Evolutionary conservation across 1,140 invertebrate genomes (phyloP).

Genomic region (Scaptomyza graminum): DNA sequence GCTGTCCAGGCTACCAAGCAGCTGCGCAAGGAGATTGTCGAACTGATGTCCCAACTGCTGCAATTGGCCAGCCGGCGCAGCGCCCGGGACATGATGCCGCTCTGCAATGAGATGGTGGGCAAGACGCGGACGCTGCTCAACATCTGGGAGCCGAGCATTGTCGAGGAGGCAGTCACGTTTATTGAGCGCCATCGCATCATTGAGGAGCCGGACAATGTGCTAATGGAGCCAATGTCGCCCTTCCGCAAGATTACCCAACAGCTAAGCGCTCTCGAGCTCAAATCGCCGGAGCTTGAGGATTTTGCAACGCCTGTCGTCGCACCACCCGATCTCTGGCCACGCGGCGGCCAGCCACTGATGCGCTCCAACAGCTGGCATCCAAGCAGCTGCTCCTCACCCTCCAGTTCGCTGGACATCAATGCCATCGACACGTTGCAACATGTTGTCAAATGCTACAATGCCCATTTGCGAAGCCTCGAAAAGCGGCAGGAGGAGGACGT

Average conservation of each 20-base stretch:
- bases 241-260: slow-evolving; percentile 91
- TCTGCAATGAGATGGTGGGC: slow-evolving; percentile 91
- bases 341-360: slow-evolving; percentile 78
- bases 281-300: slow-evolving; percentile 89
- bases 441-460: slow-evolving; percentile 77
- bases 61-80: slow-evolving; percentile 89
- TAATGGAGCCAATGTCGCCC: slow-evolving; percentile 87
- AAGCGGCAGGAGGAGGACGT: slow-evolving; percentile 1
- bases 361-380: slow-evolving; percentile 80
- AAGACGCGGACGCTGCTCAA: slow-evolving; percentile 91
- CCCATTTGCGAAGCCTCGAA: slow-evolving; percentile 67
- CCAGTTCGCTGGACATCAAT: slow-evolving; percentile 78
- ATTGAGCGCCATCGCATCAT: slow-evolving; percentile 88
- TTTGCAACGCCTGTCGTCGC: slow-evolving; percentile 88
- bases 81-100: slow-evolving; percentile 89
- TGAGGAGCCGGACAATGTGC: slow-evolving; percentile 81
- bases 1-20: slow-evolving; percentile 91
- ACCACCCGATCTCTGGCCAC: slow-evolving; percentile 86
- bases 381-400: slow-evolving; percentile 54
- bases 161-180: slow-evolving; percentile 93
- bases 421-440: slow-evolving; percentile 77
- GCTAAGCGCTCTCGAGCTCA: slow-evolving; percentile 88
- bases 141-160: slow-evolving; percentile 92
- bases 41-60: slow-evolving; percentile 90
- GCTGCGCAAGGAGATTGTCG: slow-evolving; percentile 90